These are phyloP conservation scores for Aplocera efformata DNA, from an alignment of 2,888 invertebrate genomes.

Conservation along the genomic window DNA sequence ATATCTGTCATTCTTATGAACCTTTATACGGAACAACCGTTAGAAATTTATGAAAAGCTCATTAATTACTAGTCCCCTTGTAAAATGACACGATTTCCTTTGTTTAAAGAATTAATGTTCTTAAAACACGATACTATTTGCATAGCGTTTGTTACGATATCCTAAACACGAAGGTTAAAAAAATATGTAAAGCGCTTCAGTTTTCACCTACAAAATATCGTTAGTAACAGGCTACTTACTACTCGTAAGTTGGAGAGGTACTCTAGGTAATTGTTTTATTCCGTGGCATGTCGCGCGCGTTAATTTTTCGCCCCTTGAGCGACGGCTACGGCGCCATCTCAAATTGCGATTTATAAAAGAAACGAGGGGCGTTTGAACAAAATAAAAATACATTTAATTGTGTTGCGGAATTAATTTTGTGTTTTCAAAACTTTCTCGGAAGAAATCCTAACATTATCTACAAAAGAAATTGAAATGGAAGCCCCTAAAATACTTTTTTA, in stretches of 20 bases:
- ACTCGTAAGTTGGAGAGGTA: slow-evolving; percentile 33
- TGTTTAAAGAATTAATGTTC: slow-evolving; percentile 9
- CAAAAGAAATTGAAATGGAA: slow-evolving; percentile 5
- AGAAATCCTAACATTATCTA: slow-evolving; percentile 6
- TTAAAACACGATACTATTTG: slow-evolving; percentile 11
- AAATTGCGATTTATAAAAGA: slow-evolving; percentile 16
- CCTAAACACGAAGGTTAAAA: slow-evolving; percentile 5
- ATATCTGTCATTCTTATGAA: too few species aligned
- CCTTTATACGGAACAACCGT: slow-evolving; percentile 2
- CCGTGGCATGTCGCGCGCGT: slow-evolving; percentile 34
- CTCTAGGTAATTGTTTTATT: slow-evolving; percentile 49
- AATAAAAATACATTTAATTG: slow-evolving; percentile 13
- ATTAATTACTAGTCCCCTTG: slow-evolving; percentile 1
- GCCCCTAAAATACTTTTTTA: background rate
- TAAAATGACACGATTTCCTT: slow-evolving; percentile 8
- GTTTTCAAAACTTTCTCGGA: background rate
- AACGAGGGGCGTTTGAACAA: slow-evolving; percentile 9
- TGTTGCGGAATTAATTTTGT: slow-evolving; percentile 11
- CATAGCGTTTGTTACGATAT: slow-evolving; percentile 8
- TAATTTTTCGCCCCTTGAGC: slow-evolving; percentile 39
- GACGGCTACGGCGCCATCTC: slow-evolving; percentile 15
- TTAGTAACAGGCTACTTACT: too few species aligned
- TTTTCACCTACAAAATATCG: slow-evolving; percentile 10
- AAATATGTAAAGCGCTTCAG: background rate
- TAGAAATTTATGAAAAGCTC: slow-evolving; percentile 6